A percentile compares a stretch with the other conserved stretches of the same genome.
Evolutionary conservation across 2,113 vertebrate species (phyloP).

Genomic region (Rhea pennata): DNA sequence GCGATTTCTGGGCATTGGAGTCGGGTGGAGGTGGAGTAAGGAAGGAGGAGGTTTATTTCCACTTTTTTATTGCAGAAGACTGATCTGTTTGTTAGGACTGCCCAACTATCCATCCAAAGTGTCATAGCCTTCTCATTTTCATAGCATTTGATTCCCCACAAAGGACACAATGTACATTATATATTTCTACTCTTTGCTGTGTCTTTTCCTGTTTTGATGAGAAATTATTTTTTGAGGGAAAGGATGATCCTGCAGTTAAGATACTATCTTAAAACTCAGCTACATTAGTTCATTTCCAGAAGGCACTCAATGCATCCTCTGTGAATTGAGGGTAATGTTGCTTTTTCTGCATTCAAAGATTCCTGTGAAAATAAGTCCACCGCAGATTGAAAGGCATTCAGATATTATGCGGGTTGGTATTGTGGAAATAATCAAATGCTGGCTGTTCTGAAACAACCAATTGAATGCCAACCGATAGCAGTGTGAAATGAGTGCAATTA

Average conservation of each 20-base stretch:
- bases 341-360: neutral
- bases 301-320: neutral
- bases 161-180: neutral
- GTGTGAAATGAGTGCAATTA: neutral
- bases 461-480: neutral
- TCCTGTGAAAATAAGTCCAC: neutral
- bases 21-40: neutral
- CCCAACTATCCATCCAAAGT: neutral
- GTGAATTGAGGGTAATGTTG: neutral
- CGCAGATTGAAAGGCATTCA: neutral
- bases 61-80: neutral
- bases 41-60: neutral
- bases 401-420: neutral
- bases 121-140: neutral
- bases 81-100: neutral
- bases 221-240: neutral
- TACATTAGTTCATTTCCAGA: neutral
- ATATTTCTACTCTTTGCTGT: neutral
- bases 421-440: slow-evolving; percentile 16
- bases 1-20: neutral
- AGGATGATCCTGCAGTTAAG: neutral
- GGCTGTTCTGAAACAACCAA: neutral
- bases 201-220: neutral
- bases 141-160: neutral
- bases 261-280: neutral